These are phyloP conservation scores for Drosophila rellima DNA, from an alignment of 2,888 invertebrate genomes.

Conservation along the genomic window DNA sequence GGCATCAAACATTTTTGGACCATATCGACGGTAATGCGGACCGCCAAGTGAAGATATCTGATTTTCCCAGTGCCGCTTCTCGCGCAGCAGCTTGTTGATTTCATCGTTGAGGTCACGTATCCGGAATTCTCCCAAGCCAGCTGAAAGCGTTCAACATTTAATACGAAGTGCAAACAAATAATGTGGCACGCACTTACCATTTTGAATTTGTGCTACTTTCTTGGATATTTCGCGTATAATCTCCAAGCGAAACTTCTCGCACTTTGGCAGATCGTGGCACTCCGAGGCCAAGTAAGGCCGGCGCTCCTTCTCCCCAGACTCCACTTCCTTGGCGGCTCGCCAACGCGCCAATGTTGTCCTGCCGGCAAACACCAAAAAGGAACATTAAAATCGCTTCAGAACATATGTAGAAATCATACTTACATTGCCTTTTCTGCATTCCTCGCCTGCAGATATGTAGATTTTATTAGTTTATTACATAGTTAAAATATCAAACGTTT, in stretches of 20 bases:
- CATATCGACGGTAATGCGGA: slow-evolving; percentile 95
- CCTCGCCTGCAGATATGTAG: slow-evolving; percentile 90
- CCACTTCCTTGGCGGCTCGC: slow-evolving; percentile 98
- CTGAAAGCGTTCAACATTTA: slow-evolving; percentile 85
- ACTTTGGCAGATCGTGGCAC: slow-evolving; percentile 95
- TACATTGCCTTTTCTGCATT: slow-evolving; percentile 99
- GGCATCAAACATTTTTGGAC: slow-evolving; percentile 96
- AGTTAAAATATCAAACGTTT: slow-evolving; percentile 25
- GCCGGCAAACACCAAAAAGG: not conserved
- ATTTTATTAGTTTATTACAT: slow-evolving; percentile 13
- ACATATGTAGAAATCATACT: slow-evolving; percentile 85
- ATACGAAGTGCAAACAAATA: not conserved
- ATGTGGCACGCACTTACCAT: slow-evolving; percentile 88
- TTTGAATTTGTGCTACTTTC: slow-evolving; percentile 99
- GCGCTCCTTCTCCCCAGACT: slow-evolving; percentile 94
- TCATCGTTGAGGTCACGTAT: slow-evolving; percentile 99
- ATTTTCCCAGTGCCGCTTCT: slow-evolving; percentile 99
- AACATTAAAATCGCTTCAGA: not conserved
- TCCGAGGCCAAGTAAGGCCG: slow-evolving; percentile 98
- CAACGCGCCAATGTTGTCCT: slow-evolving; percentile 98
- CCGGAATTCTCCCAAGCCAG: slow-evolving; percentile 99
- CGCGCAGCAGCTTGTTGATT: slow-evolving; percentile 98
- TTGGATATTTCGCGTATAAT: slow-evolving; percentile 98
- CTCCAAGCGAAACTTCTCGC: slow-evolving; percentile 98
- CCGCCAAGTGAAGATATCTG: slow-evolving; percentile 98